phyloP scores from a whole-genome alignment of 1,140 invertebrate species.

The Temnothorax longispinosus region DNA sequence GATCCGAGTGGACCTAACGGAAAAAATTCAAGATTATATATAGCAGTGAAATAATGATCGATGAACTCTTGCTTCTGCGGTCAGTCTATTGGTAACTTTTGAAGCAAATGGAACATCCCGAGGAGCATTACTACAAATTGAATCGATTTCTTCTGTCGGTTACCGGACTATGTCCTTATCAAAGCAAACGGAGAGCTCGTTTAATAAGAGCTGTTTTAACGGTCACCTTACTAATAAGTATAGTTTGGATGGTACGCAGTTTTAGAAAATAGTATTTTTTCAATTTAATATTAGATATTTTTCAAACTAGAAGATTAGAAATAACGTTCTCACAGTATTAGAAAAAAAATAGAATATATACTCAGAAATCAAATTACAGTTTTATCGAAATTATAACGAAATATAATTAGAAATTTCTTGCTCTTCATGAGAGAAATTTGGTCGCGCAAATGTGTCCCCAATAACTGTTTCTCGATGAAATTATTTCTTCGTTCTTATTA shows the following conservation, averaged over 20 bases:
- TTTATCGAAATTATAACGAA: neutral
- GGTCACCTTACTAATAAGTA: neutral
- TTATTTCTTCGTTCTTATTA: constrained; percentile 1
- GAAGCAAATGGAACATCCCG: constrained; percentile 22
- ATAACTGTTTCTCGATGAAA: neutral
- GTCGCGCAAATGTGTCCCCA: neutral
- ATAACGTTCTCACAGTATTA: neutral
- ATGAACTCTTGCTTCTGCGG: neutral
- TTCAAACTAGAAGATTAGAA: neutral
- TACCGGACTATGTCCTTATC: neutral
- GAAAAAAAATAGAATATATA: neutral
- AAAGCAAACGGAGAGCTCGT: neutral
- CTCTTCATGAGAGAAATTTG: neutral
- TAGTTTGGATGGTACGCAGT: neutral
- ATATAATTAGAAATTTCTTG: no score
- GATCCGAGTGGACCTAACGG: no score
- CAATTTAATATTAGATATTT: neutral
- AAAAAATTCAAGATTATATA: no score
- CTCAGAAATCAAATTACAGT: neutral
- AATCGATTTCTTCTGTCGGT: neutral
- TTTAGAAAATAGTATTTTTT: neutral
- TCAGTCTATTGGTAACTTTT: neutral
- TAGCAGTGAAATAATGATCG: no score
- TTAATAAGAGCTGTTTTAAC: neutral
- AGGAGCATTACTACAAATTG: neutral